Conservation (phyloP, 2,113 vertebrate species). For the Plectropomus leopardus region DNA sequence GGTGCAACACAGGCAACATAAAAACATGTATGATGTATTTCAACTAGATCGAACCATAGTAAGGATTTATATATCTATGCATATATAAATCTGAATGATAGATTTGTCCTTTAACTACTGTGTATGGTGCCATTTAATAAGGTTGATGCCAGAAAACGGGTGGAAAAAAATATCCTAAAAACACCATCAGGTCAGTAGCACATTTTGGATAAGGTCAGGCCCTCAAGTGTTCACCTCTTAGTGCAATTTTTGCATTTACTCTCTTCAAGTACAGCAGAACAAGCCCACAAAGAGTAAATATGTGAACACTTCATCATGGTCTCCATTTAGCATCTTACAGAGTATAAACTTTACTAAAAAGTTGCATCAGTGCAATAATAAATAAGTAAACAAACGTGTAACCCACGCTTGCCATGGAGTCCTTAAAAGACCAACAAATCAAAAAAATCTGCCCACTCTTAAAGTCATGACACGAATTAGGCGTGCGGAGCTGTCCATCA, state of each 20-base stretch:
- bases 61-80: slow-evolving; percentile 74
- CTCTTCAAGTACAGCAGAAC: slow-evolving; percentile 81
- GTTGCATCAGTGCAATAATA: slow-evolving; percentile 87
- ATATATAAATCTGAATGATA: slow-evolving; percentile 76
- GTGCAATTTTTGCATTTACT: slow-evolving; percentile 85
- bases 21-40: slow-evolving; percentile 84
- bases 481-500: slow-evolving; percentile 78
- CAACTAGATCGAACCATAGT: slow-evolving; percentile 70
- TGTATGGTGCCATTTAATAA: slow-evolving; percentile 73
- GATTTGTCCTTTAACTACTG: slow-evolving; percentile 62
- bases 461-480: slow-evolving; percentile 80
- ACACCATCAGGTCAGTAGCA: slow-evolving; percentile 78
- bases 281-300: slow-evolving; percentile 81
- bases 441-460: slow-evolving; percentile 80
- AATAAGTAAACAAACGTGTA: slow-evolving; percentile 79
- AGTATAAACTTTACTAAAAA: slow-evolving; percentile 87
- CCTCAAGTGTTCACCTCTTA: slow-evolving; percentile 81
- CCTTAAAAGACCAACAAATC: slow-evolving; percentile 77
- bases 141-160: slow-evolving; percentile 76
- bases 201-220: slow-evolving; percentile 79
- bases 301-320: slow-evolving; percentile 76
- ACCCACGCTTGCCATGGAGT: slow-evolving; percentile 80
- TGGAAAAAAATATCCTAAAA: slow-evolving; percentile 71
- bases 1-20: slow-evolving; percentile 93
- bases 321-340: slow-evolving; percentile 78